phyloP scores from a whole-genome alignment of 2,888 invertebrate genomes.

The Meliscaeva auricollis region DNA sequence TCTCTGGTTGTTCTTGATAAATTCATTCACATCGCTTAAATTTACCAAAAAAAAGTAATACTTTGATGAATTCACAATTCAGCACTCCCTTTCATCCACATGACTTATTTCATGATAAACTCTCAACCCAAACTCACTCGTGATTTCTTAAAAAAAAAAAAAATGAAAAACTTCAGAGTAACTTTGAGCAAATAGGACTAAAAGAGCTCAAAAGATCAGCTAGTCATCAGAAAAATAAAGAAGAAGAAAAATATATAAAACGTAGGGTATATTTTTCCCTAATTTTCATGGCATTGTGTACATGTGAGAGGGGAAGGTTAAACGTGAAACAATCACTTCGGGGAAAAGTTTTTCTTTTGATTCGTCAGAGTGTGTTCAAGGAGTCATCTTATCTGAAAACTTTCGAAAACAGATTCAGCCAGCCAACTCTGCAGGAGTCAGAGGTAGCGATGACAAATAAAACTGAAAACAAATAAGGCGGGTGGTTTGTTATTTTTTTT shows the following conservation, averaged over 20 bases:
- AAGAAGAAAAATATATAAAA: slow-evolving; percentile 2
- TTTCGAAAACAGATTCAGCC: slow-evolving; percentile 6
- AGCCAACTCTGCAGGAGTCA: slow-evolving; percentile 2
- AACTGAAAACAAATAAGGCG: slow-evolving; percentile 19
- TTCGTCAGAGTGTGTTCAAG: slow-evolving; percentile 15
- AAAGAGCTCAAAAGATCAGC: slow-evolving; percentile 39
- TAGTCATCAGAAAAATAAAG: slow-evolving; percentile 17
- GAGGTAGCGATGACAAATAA: slow-evolving; percentile 30
- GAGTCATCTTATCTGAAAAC: slow-evolving; percentile 32
- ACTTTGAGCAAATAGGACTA: slow-evolving; percentile 29
- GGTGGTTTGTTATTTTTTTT: neutral
- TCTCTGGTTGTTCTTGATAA: neutral
- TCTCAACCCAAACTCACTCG: neutral
- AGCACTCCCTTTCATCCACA: slow-evolving; percentile 15
- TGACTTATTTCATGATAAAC: slow-evolving; percentile 15
- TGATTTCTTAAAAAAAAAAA: neutral
- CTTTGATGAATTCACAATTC: slow-evolving; percentile 24
- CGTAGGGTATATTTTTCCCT: neutral
- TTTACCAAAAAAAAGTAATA: slow-evolving; percentile 1
- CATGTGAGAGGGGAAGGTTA: neutral
- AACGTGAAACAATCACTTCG: slow-evolving; percentile 38
- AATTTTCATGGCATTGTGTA: slow-evolving; percentile 14
- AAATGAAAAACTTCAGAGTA: neutral
- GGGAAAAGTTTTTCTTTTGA: slow-evolving; percentile 7
- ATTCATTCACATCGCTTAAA: neutral